Percentiles rank a stretch among this genome's conserved stretches.
Conservation (phyloP, 2,888 invertebrate species). For the Nemotelus nigrinus region DNA sequence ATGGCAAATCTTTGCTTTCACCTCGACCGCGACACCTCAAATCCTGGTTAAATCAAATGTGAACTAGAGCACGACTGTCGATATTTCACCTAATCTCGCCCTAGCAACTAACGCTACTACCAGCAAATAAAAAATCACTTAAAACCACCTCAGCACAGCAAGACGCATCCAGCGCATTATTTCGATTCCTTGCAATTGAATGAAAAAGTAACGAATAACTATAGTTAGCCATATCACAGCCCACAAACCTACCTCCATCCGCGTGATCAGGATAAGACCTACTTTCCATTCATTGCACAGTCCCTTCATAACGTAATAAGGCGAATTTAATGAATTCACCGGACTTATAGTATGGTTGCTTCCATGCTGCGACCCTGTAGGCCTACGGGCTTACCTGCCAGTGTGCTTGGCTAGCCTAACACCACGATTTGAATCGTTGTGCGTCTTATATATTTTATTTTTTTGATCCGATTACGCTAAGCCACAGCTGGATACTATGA, state of each 20-base stretch:
- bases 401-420: no score
- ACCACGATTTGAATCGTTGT: no score
- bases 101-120: no score
- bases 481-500: conserved; percentile 35
- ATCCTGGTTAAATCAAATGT: no score
- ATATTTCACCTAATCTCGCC: no score
- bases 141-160: no score
- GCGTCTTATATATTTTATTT: background rate
- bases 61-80: no score
- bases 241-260: background rate
- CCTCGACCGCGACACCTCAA: no score
- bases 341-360: background rate
- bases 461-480: conserved; percentile 35
- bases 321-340: background rate
- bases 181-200: no score
- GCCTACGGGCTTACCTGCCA: background rate
- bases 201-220: background rate
- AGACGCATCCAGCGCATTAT: no score
- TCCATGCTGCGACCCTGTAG: background rate
- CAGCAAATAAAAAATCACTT: no score
- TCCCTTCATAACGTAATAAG: background rate
- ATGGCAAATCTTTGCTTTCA: no score
- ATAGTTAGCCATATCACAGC: conserved; percentile 4
- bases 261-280: background rate
- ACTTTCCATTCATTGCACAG: background rate